Base-by-base conservation (phyloP, 2,888 invertebrate species). In the Polylopha cassiicola region DNA sequence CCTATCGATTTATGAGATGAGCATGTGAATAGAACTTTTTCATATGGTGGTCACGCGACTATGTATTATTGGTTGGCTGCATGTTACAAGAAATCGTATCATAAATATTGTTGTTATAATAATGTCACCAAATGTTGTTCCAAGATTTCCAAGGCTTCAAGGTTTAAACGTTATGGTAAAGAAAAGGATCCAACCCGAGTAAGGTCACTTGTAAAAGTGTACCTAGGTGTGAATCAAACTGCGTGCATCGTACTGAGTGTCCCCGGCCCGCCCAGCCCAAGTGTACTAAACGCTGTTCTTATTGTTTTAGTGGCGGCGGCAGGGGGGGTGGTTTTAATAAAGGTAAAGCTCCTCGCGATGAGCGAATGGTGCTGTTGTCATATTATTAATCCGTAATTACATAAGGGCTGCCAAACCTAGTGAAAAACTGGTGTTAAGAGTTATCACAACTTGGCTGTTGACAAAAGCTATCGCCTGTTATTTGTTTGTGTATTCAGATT, bases 301-400 rank as follows among this genome's bases (percentile, higher is more conserved):
- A 90, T 93, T 92, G 92, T 93, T 93, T 91, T 93, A 93, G 95
- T 93, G 94, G 95, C 92, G 93, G 94, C 92, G 91, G 92, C 91
- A 92, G 91, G 89, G 91, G 91, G 92, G 94, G 95, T 93, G 94
- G 94, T 94, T 95, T 88, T 94, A 94, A 93, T 90, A 95, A 95
- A 95, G 95, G 95, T 95, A 95, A 95, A 92, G 92, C 91, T 91
- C 92, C 89, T 90, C 88, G 89, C 89, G 85, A 87, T 86, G 86
- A 86, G 81, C 87, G 89, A 88, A 87, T 87, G 91, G 89, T 91
- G 91, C 91, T 90, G 87, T 91, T 91, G 90, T 88, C 85, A 88
- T 81, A 80, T 80, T 84, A 70, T 79, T 79, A 75, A 70, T 73
- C 75, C 73, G 73, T 79, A 70, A 70, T 67, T 72, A 65, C 67